Base-by-base conservation (phyloP, 2,888 invertebrate species). In the Rhagonycha lutea region DNA sequence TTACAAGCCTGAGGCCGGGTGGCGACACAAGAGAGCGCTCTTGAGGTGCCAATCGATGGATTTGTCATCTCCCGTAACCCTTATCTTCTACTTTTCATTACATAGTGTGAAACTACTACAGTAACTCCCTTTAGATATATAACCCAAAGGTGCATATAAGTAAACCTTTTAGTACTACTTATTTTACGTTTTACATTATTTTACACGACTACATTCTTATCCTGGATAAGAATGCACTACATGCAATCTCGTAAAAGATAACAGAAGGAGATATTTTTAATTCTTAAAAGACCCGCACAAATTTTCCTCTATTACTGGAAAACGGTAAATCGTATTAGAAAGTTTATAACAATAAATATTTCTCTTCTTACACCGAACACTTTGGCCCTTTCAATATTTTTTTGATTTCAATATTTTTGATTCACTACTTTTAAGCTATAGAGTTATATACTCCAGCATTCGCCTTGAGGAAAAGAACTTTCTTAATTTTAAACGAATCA, bases 1-100 rank as follows among this genome's bases (percentile, higher is more conserved):
- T 84, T 84, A 81, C 83, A 79, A 80, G 81, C 79, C 79, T 77
- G 78, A 81, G 77, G 78, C 72, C 76, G 74, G 73, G 79, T 74
- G 78, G 74, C 79, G 76, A 74, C 72, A 75, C 74, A 73, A 75
- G 77, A 77, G 79, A 77, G 75, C 79, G 77, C 79, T 78, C 78
- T 78, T 74, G 72, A 74, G 76, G 74, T 78, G 78, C 74, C 76
- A 78, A 78, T 78, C 78, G 78, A 78, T 78, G 78, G 78, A 72
- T 76, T 72, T 65, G 68, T 72, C 68, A 68, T 73, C 73, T 62
- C 74, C 76, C 76, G 62, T 72, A 72, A 69, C 70, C 69, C 70
- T 61, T 74, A 76, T 76, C 73, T 77, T 73, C 70, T 72, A 74
- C 74, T 67, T 74, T 78, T 32, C 76, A 69, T 72, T 74, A 74